Evolutionary conservation across 2,113 vertebrate genomes (phyloP), one percentile per base, ranked within the genome.

Genomic region (Piaya cayana): DNA sequence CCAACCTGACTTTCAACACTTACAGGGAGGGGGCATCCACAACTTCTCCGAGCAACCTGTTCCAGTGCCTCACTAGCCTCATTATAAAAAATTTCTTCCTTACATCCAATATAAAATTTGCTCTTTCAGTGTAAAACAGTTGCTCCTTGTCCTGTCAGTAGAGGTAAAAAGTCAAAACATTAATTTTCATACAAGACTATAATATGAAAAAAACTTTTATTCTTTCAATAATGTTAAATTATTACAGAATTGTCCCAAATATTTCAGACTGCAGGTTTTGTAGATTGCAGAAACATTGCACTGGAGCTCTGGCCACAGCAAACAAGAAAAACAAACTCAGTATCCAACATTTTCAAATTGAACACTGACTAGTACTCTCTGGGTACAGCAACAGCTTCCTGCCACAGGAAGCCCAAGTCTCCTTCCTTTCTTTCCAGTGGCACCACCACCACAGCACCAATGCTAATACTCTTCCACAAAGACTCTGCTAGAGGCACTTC

Each of bases 221-320:
- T 50, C 37, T 84, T 64, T 29, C 36, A 69, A 3, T 21, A 80
- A 17, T 3, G 5, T 21, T 34, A 29, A 37, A 62, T 67, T 65
- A 74, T 34, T 58, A 47, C 3, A 30, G 3, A 81, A 70, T 14
- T 36, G 25, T 19, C 36, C 11, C 42, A 0, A 17, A 0, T 42
- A 68, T 27, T n/a, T 65, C 50, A 32, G 72, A 36, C 19, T 34
- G 4, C 16, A 80, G 12, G 15, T 39, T 82, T 30, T 50, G 15
- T 20, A 79, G 37, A 8, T 9, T 12, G 16, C 17, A 67, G 36
- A 68, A 72, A 8, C 39, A 52, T 8, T 56, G 22, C 14, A 56
- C 0, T 27, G 9, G 29, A 85, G 20, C 32, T 25, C 36, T 32
- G 43, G 20, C 32, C 42, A 43, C 15, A 43, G 5, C 6, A 52